Evolutionary conservation across 2,113 vertebrate genomes (phyloP).

Genomic region (Mustela nigripes): DNA sequence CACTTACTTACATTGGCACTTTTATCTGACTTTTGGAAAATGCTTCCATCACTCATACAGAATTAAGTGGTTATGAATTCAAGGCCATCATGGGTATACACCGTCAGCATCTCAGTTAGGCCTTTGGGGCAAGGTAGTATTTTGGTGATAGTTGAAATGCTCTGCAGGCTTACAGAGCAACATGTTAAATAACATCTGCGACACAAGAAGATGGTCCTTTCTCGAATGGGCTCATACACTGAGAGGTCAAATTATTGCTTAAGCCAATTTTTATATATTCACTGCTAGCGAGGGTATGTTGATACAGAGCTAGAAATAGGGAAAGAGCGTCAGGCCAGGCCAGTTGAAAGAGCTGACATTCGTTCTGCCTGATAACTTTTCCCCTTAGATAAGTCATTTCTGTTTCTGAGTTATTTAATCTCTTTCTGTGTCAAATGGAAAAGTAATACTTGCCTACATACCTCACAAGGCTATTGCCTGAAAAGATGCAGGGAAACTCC

Average conservation of each 20-base stretch:
- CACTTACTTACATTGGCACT: background rate
- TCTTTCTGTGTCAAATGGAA: background rate
- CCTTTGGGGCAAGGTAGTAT: background rate
- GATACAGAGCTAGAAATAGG: background rate
- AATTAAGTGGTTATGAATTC: slow-evolving; percentile 23
- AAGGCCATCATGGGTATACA: background rate
- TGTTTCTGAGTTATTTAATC: slow-evolving; percentile 16
- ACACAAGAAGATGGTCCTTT: slow-evolving; percentile 4
- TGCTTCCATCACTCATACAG: background rate
- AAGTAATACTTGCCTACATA: background rate
- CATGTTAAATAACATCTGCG: slow-evolving; percentile 1
- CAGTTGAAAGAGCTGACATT: background rate
- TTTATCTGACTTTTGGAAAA: slow-evolving; percentile 30
- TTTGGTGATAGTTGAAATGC: background rate
- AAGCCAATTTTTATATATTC: slow-evolving; percentile 37
- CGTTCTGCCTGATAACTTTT: slow-evolving; percentile 28
- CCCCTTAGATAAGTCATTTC: background rate
- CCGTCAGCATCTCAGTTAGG: slow-evolving; percentile 28
- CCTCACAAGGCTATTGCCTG: background rate
- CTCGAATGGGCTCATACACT: background rate
- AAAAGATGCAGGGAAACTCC: background rate
- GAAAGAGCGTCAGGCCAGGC: background rate
- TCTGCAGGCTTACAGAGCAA: background rate
- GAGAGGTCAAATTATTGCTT: slow-evolving; percentile 51
- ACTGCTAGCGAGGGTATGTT: background rate